Evolutionary conservation across 2,888 invertebrate species (phyloP).

Genomic region (Habrosyne pyritoides): DNA sequence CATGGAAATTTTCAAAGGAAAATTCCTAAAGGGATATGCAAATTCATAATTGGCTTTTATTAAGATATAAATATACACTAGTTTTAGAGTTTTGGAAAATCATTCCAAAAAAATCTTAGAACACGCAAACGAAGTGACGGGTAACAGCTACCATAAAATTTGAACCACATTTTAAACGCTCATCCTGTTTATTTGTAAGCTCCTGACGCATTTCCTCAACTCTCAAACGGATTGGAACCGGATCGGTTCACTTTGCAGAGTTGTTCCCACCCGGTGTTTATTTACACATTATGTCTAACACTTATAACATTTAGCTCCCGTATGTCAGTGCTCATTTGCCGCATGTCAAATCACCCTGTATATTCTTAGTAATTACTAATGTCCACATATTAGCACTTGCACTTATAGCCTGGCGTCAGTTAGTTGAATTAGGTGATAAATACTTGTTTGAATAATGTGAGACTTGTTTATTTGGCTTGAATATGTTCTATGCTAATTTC

Average conservation of each 20-base stretch:
- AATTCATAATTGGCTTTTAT: too few species aligned
- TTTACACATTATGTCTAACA: conserved; percentile 57
- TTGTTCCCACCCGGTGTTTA: conserved; percentile 57
- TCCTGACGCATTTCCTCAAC: background rate
- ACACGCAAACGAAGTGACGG: too few species aligned
- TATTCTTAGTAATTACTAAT: conserved; percentile 49
- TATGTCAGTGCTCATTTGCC: conserved; percentile 45
- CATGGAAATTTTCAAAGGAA: too few species aligned
- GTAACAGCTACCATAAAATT: too few species aligned
- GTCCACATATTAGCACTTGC: conserved; percentile 10
- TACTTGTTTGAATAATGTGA: background rate
- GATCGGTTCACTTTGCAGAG: background rate
- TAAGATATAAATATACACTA: too few species aligned
- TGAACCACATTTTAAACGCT: background rate
- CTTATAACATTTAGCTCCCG: conserved; percentile 12
- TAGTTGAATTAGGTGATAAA: background rate
- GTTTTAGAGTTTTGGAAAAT: too few species aligned
- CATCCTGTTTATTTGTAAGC: background rate
- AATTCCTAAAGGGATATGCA: too few species aligned
- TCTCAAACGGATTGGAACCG: background rate
- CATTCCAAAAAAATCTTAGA: too few species aligned
- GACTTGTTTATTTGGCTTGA: too few species aligned
- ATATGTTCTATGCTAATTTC: too few species aligned
- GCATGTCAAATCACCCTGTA: conserved; percentile 41
- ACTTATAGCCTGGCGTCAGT: background rate